Percentiles rank a stretch among this genome's conserved stretches.
Conservation (phyloP, 1,140 invertebrate species). For the Heliothis virescens region DNA sequence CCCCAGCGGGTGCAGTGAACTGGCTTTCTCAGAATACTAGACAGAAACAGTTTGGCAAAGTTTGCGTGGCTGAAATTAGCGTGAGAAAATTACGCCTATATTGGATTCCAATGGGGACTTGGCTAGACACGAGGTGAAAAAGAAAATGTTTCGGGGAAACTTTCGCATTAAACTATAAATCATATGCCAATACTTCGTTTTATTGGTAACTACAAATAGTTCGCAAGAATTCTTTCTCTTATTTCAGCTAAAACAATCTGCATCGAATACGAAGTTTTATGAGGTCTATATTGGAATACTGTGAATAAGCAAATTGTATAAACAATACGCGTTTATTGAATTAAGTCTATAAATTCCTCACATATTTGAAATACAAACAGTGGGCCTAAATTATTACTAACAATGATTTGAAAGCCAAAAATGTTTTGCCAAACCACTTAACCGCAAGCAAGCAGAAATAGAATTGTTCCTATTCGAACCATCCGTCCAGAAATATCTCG, state of each 20-base stretch:
- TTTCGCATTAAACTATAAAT: constrained; percentile 27
- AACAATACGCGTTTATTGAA: constrained; percentile 10
- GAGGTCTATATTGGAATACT: neutral
- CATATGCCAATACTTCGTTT: neutral
- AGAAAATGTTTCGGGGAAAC: constrained; percentile 12
- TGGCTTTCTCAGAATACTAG: constrained; percentile 69
- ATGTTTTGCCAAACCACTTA: neutral
- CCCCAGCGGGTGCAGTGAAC: constrained; percentile 70
- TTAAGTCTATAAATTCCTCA: constrained; percentile 21
- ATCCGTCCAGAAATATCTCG: neutral
- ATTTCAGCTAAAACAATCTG: neutral
- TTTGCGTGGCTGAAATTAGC: constrained; percentile 69
- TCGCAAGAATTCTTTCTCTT: neutral
- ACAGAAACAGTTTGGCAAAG: constrained; percentile 72
- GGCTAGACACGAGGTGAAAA: constrained; percentile 24
- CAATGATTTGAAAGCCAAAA: neutral
- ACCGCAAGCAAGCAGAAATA: neutral
- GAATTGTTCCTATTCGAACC: neutral
- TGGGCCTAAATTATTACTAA: neutral
- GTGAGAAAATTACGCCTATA: constrained; percentile 58
- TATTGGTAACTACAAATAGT: neutral
- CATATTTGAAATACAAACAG: neutral
- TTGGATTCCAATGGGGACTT: constrained; percentile 25
- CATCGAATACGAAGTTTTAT: neutral
- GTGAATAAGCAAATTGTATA: neutral